These are phyloP conservation scores for Xyrichtys novacula DNA, from an alignment of 2,797 vertebrate species.

Conservation along the genomic window DNA sequence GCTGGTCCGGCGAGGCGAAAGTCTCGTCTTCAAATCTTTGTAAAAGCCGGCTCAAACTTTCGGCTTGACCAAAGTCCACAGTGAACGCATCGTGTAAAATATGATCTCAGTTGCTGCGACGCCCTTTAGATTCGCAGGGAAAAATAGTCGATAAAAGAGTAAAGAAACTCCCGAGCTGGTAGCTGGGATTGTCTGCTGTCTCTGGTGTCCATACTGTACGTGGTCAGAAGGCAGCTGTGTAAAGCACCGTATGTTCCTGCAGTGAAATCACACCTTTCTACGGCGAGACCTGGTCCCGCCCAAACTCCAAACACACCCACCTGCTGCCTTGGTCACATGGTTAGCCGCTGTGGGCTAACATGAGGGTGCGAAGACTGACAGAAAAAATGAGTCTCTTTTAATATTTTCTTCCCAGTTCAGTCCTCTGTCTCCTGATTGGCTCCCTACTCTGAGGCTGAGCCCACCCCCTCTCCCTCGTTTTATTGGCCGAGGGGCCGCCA, in stretches of 20 bases:
- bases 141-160: slow-evolving; percentile 63
- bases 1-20: slow-evolving; percentile 59
- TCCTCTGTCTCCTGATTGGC: slow-evolving; percentile 82
- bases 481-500: slow-evolving; percentile 69
- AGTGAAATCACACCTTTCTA: slow-evolving; percentile 46
- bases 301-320: slow-evolving; percentile 43
- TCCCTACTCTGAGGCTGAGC: slow-evolving; percentile 79
- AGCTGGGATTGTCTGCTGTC: slow-evolving; percentile 49
- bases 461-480: slow-evolving; percentile 74
- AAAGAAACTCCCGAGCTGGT: slow-evolving; percentile 57
- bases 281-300: slow-evolving; percentile 36
- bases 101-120: slow-evolving; percentile 49
- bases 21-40: slow-evolving; percentile 57
- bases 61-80: slow-evolving; percentile 72
- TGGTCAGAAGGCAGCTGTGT: slow-evolving; percentile 66
- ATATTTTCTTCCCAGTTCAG: slow-evolving; percentile 59
- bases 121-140: slow-evolving; percentile 38
- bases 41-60: slow-evolving; percentile 51
- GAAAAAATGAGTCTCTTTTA: slow-evolving; percentile 72
- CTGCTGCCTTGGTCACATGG: slow-evolving; percentile 43
- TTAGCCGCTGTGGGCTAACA: slow-evolving; percentile 60
- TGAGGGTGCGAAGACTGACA: slow-evolving; percentile 67
- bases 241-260: slow-evolving; percentile 74
- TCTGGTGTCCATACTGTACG: slow-evolving; percentile 58
- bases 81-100: slow-evolving; percentile 70